Evolutionary conservation across 1,140 invertebrate species (phyloP).

Genomic region (Steinernema feltiae): DNA sequence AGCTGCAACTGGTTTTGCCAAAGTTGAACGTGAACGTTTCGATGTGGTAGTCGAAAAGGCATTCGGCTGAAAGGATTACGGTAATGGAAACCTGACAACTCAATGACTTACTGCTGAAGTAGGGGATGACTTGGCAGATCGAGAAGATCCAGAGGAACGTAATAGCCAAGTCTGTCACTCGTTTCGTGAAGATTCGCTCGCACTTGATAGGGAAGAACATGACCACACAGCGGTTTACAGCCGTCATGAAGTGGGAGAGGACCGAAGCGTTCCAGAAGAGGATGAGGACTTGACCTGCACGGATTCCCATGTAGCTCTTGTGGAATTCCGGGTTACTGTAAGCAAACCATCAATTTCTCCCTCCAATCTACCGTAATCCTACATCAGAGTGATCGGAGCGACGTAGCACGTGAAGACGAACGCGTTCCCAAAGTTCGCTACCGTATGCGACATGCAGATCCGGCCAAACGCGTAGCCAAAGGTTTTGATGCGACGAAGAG

Average conservation of each 20-base stretch:
- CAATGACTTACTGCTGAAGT: not conserved
- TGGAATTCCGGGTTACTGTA: not conserved
- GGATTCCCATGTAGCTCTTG: not conserved
- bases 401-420: not conserved
- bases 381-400: not conserved
- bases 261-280: conserved; percentile 7
- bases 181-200: not conserved
- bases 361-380: not conserved
- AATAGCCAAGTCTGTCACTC: not conserved
- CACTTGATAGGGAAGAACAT: not conserved
- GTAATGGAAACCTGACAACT: not conserved
- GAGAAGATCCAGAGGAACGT: not conserved
- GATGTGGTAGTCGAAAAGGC: not conserved
- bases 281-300: not conserved
- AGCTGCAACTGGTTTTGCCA: not conserved
- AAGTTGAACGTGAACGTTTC: not conserved
- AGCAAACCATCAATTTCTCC: not conserved
- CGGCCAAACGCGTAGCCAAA: not conserved
- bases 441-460: conserved; percentile 9
- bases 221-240: not conserved
- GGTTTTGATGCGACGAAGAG: not conserved
- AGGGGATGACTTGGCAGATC: not conserved
- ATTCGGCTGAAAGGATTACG: not conserved
- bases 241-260: not conserved
- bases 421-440: not conserved